Evolutionary conservation across 2,797 vertebrate species (phyloP).

Genomic region (Sebastes trivittatus): DNA sequence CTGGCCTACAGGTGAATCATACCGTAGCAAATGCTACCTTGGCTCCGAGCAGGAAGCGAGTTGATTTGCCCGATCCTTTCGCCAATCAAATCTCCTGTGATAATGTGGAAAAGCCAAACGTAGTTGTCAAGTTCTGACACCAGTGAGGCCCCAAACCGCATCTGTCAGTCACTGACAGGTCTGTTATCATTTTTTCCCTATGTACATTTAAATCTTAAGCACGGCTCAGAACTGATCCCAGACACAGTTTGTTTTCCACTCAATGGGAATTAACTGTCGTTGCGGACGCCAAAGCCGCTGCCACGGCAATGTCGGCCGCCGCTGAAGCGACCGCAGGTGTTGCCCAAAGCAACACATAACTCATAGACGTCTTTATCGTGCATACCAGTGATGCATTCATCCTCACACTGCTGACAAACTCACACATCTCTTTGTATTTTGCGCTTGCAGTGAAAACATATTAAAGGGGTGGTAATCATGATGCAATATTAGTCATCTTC

Average conservation of each 20-base stretch:
- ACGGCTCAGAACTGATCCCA: constrained; percentile 3
- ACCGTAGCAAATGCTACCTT: constrained; percentile 18
- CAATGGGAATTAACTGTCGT: neutral
- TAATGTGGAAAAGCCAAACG: neutral
- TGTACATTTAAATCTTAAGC: neutral
- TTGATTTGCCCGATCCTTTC: neutral
- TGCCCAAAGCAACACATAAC: constrained; percentile 21
- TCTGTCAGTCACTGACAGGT: neutral
- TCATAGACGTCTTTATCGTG: neutral
- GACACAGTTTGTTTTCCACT: neutral
- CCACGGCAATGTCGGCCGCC: constrained; percentile 14
- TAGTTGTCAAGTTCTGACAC: constrained; percentile 3
- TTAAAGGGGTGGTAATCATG: constrained; percentile 55
- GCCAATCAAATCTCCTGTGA: neutral
- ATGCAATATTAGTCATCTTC: constrained; percentile 76
- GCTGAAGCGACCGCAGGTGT: constrained; percentile 31
- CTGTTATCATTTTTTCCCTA: neutral
- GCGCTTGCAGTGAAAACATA: constrained; percentile 43
- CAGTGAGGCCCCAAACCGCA: constrained; percentile 14
- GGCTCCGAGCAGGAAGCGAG: neutral
- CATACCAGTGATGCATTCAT: constrained; percentile 4
- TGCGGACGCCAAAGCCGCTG: constrained; percentile 9
- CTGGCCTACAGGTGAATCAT: constrained; percentile 23
- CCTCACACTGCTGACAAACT: constrained; percentile 7
- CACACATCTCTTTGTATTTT: constrained; percentile 29